Evolutionary conservation across 2,797 vertebrate genomes (phyloP).

Genomic region (Galago senegalensis): DNA sequence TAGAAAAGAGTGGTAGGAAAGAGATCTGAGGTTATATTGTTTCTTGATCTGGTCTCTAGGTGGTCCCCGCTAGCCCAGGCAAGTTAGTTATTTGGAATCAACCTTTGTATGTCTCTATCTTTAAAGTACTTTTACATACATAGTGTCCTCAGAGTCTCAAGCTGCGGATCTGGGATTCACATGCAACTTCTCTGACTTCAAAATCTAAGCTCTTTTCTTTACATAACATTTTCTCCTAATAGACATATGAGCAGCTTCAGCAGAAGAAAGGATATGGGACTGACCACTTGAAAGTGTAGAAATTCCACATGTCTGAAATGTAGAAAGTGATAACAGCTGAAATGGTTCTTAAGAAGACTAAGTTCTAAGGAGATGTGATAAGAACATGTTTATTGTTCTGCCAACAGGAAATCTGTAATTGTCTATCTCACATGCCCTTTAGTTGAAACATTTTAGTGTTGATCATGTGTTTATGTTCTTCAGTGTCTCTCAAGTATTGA

Average conservation of each 20-base stretch:
- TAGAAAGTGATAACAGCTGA: too few relatives aligned
- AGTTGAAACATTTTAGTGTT: neutral
- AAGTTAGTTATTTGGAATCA: neutral
- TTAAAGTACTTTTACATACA: neutral
- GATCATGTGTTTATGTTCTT: neutral
- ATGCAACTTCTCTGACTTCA: neutral
- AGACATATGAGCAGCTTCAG: neutral
- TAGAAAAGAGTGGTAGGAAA: neutral
- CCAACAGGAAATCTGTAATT: neutral
- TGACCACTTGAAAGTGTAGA: neutral
- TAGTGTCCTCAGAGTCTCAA: neutral
- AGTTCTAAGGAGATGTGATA: neutral
- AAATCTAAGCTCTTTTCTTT: neutral
- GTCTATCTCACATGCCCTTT: neutral
- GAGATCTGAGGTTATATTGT: neutral
- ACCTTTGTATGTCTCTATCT: neutral
- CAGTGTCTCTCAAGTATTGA: neutral
- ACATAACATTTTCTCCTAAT: neutral
- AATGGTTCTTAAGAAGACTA: too few relatives aligned
- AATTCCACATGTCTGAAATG: neutral
- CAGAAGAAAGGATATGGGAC: neutral
- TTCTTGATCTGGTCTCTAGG: neutral
- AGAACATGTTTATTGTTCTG: neutral
- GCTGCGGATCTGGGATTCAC: neutral
- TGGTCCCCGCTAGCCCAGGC: neutral